Evolutionary conservation across 2,888 invertebrate species (phyloP).

Genomic region (Leptopilina myrica): DNA sequence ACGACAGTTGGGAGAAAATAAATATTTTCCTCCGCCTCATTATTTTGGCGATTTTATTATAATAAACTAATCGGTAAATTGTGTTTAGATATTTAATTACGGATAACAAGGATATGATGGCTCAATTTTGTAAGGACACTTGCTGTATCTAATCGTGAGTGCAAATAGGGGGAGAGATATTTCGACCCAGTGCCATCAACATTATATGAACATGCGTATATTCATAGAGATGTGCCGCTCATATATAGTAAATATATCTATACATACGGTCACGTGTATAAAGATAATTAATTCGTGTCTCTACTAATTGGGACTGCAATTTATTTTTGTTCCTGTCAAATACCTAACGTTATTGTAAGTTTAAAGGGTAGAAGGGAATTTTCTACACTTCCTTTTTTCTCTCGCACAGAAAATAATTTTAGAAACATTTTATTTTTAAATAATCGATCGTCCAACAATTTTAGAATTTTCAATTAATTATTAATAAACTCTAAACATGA

Average conservation of each 20-base stretch:
- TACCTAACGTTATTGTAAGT: background rate
- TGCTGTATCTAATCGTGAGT: constrained; percentile 5
- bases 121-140: constrained; percentile 3
- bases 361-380: background rate
- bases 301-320: constrained; percentile 35
- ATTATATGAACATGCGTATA: constrained; percentile 31
- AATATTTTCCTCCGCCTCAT: too few species aligned
- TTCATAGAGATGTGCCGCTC: background rate
- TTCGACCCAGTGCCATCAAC: background rate
- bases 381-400: background rate
- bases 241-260: background rate
- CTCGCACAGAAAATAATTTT: background rate
- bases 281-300: constrained; percentile 34
- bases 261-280: background rate
- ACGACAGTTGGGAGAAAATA: too few species aligned
- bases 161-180: background rate
- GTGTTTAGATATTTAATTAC: background rate
- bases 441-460: background rate
- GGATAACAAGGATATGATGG: background rate
- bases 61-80: background rate
- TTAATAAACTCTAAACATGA: background rate
- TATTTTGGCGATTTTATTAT: background rate
- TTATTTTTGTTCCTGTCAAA: constrained; percentile 21
- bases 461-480: background rate
- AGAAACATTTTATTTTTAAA: constrained; percentile 19